phyloP scores from a whole-genome alignment of 1,140 invertebrate species.

The Hermetia illucens region DNA sequence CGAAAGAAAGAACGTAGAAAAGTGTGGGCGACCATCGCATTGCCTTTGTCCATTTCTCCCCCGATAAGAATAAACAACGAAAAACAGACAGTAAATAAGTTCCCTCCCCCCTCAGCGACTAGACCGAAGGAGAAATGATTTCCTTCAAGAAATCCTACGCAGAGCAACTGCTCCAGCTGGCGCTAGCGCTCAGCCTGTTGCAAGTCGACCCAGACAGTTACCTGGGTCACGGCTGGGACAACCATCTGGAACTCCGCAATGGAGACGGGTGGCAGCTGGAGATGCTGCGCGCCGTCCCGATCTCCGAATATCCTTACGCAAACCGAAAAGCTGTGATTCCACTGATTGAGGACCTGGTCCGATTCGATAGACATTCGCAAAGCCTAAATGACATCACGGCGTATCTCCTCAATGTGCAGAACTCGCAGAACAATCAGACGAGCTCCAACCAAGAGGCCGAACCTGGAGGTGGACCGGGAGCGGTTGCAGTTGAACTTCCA shows the following conservation, averaged over 20 bases:
- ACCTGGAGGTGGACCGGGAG: constrained; percentile 1
- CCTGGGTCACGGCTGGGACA: constrained; percentile 31
- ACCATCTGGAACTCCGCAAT: constrained; percentile 38
- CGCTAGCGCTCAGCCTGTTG: constrained; percentile 55
- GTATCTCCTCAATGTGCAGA: constrained; percentile 39
- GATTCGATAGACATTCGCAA: constrained; percentile 28
- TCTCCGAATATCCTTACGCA: constrained; percentile 45
- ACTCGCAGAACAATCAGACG: constrained; percentile 23
- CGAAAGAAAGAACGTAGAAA: too few species aligned
- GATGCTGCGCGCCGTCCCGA: constrained; percentile 33
- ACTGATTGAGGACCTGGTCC: constrained; percentile 43
- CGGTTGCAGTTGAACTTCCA: constrained; percentile 1
- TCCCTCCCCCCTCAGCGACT: too few species aligned
- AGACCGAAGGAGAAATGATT: constrained; percentile 44
- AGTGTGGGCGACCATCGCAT: too few species aligned
- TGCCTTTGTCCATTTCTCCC: too few species aligned
- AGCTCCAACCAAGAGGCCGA: constrained; percentile 19
- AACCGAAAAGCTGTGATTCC: constrained; percentile 52
- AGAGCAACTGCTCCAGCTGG: constrained; percentile 61
- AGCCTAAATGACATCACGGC: constrained; percentile 36
- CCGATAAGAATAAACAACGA: too few species aligned
- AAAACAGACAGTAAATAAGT: too few species aligned
- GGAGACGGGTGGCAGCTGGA: constrained; percentile 42
- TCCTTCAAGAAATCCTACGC: constrained; percentile 53
- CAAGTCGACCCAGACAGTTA: constrained; percentile 52